Conservation (phyloP, 2,113 vertebrate genomes). For the Nematolebias whitei region DNA sequence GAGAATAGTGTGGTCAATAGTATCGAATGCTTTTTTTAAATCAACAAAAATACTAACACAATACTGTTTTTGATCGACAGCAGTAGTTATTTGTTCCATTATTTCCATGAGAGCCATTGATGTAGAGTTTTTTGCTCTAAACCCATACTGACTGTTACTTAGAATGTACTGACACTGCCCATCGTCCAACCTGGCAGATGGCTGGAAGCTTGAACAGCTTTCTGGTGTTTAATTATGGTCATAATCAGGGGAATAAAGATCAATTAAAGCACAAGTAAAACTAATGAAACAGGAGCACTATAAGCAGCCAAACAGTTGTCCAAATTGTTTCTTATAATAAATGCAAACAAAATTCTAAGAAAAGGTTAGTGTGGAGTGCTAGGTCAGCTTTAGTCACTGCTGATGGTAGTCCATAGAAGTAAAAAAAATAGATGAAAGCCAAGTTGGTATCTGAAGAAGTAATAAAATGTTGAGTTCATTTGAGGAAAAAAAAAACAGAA, state of each 20-base stretch:
- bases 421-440: background rate
- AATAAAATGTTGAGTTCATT: background rate
- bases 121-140: too few relatives aligned
- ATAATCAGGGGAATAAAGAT: conserved; percentile 83
- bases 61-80: too few relatives aligned
- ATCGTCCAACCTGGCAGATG: conserved; percentile 78
- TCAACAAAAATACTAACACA: too few relatives aligned
- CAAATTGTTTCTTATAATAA: conserved; percentile 64
- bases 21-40: too few relatives aligned
- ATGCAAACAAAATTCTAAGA: conserved; percentile 48
- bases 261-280: conserved; percentile 81
- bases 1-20: too few relatives aligned
- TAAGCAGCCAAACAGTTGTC: conserved; percentile 74
- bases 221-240: conserved; percentile 83
- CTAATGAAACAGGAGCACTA: conserved; percentile 77
- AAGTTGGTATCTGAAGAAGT: background rate
- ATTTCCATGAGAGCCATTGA: too few relatives aligned
- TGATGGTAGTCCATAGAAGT: conserved; percentile 21
- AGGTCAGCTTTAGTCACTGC: conserved; percentile 15
- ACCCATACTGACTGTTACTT: too few relatives aligned
- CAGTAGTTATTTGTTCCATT: too few relatives aligned
- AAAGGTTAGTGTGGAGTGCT: conserved; percentile 40
- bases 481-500: too few relatives aligned
- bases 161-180: conserved; percentile 69
- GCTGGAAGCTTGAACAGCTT: conserved; percentile 76